These are phyloP conservation scores for Orchestia grillus DNA, from an alignment of 1,140 invertebrate genomes.

Conservation along the genomic window DNA sequence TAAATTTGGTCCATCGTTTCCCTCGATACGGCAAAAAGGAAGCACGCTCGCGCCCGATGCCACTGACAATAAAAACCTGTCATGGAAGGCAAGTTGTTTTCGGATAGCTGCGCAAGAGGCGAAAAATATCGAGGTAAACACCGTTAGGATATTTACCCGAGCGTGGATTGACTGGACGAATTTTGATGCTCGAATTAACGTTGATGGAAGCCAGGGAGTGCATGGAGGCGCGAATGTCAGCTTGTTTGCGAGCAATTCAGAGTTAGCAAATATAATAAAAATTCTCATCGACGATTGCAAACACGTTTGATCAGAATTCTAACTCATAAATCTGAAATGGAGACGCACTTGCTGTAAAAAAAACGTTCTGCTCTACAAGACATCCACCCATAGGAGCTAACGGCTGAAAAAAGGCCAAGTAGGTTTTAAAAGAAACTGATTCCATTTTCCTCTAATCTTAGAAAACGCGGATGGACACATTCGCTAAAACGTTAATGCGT, in stretches of 20 bases:
- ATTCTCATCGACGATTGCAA: constrained; percentile 29
- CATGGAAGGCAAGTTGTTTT: constrained; percentile 54
- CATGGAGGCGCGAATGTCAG: not conserved
- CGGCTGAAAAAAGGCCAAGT: not conserved
- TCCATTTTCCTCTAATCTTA: not conserved
- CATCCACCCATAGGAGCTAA: not conserved
- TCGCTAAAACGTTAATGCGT: not conserved
- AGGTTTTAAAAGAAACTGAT: not conserved
- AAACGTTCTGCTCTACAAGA: not conserved
- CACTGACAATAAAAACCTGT: constrained; percentile 48
- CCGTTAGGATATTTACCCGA: constrained; percentile 40
- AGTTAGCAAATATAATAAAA: constrained; percentile 27
- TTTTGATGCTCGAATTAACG: constrained; percentile 42
- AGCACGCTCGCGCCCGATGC: constrained; percentile 25
- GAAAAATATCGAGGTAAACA: constrained; percentile 50
- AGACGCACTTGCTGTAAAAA: not conserved
- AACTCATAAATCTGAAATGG: not conserved
- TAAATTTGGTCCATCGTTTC: constrained; percentile 18
- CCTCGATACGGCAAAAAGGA: constrained; percentile 29
- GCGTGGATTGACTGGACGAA: constrained; percentile 41
- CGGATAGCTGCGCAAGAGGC: constrained; percentile 40
- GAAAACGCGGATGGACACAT: not conserved
- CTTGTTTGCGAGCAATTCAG: not conserved
- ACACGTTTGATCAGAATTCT: not conserved
- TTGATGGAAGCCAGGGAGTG: constrained; percentile 23